These are phyloP conservation scores for Coryphaenoides rupestris DNA, from an alignment of 2,113 vertebrate genomes.

Conservation along the genomic window DNA sequence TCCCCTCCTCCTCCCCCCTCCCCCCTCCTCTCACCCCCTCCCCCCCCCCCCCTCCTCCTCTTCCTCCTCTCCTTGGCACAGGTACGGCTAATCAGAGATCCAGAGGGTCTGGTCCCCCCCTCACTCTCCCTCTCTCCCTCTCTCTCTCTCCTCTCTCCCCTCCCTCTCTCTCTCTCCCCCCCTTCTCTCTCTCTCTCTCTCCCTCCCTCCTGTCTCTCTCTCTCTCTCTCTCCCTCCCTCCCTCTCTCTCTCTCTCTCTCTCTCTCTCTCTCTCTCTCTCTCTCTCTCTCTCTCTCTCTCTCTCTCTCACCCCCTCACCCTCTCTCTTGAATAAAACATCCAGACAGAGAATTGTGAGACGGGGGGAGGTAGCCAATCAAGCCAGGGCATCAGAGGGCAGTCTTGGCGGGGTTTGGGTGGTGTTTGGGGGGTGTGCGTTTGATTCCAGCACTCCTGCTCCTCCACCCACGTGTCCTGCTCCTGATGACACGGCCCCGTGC, in stretches of 20 bases:
- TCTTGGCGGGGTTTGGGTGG: slow-evolving; percentile 42
- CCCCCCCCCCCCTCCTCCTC: slow-evolving; percentile 28
- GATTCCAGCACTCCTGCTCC: slow-evolving; percentile 55
- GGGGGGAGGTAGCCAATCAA: slow-evolving; percentile 42
- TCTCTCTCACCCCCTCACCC: too few species aligned
- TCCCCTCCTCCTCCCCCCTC: neutral
- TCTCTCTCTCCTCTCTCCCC: too few species aligned
- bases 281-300: too few species aligned
- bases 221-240: too few species aligned
- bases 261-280: too few species aligned
- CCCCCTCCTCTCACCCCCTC: slow-evolving; percentile 25
- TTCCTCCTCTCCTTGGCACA: slow-evolving; percentile 45
- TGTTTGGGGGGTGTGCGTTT: slow-evolving; percentile 37
- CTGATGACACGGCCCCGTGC: slow-evolving; percentile 67
- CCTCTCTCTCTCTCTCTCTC: too few species aligned
- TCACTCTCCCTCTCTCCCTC: neutral
- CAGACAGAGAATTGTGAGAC: slow-evolving; percentile 16
- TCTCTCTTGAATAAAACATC: slow-evolving; percentile 70
- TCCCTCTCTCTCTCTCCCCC: slow-evolving; percentile 17
- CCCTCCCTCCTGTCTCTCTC: too few species aligned
- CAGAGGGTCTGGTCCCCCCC: too few species aligned
- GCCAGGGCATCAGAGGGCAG: slow-evolving; percentile 58
- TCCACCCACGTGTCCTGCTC: slow-evolving; percentile 65
- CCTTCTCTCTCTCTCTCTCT: slow-evolving; percentile 10
- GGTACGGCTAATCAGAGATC: slow-evolving; percentile 63